Percentiles rank a stretch among this genome's conserved stretches.
phyloP scores from a whole-genome alignment of 2,797 vertebrate species.

The Phrynocephalus forsythii region DNA sequence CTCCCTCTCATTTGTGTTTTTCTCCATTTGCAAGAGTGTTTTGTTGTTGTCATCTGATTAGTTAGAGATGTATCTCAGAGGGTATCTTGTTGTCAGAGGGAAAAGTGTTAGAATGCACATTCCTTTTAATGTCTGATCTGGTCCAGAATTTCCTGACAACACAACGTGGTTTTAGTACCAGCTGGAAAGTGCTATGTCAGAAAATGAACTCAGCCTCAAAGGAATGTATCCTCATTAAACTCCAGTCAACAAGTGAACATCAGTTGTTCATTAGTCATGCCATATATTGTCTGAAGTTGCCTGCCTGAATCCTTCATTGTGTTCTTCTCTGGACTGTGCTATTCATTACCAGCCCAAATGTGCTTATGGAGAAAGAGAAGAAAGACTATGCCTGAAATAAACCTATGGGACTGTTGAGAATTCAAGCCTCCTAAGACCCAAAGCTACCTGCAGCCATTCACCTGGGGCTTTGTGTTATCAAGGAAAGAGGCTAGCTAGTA shows the following conservation, averaged over 20 bases:
- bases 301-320: not conserved
- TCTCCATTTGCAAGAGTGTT: too few relatives aligned
- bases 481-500: not conserved
- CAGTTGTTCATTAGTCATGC: not conserved
- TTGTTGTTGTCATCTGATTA: too few relatives aligned
- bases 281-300: conserved; percentile 3
- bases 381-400: not conserved
- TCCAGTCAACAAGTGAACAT: not conserved
- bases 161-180: not conserved
- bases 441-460: not conserved
- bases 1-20: too few relatives aligned
- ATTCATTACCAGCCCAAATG: not conserved
- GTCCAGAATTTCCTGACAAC: not conserved
- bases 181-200: not conserved
- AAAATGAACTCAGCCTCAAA: not conserved
- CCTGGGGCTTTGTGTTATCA: conserved; percentile 14
- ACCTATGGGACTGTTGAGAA: not conserved
- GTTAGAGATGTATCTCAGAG: too few relatives aligned
- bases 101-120: too few relatives aligned
- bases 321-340: not conserved
- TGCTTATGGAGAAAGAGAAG: not conserved
- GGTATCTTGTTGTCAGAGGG: too few relatives aligned
- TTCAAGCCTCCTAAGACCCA: not conserved
- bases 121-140: too few relatives aligned
- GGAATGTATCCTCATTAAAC: not conserved